A percentile compares a stretch with the other conserved stretches of the same genome.
Evolutionary conservation across 2,888 invertebrate species (phyloP).

Genomic region (Morpho deidamia): DNA sequence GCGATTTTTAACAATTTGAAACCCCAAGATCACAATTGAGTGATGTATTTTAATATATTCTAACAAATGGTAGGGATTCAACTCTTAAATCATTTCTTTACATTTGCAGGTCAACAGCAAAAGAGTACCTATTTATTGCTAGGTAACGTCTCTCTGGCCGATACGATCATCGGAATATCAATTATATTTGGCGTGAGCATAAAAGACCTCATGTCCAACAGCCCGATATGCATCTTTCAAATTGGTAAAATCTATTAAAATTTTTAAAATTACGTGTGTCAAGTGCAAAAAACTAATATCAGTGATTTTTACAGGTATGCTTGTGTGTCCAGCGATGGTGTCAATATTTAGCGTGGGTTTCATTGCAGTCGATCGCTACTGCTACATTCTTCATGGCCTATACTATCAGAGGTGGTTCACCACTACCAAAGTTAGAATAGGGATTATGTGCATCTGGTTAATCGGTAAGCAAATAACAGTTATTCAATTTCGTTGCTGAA

Average conservation of each 20-base stretch:
- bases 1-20: too few species aligned
- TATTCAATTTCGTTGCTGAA: too few species aligned
- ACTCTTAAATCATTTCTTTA: neutral
- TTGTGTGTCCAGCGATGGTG: slow-evolving; percentile 80
- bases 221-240: slow-evolving; percentile 58
- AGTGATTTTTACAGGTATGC: slow-evolving; percentile 63
- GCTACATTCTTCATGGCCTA: slow-evolving; percentile 80
- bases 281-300: too few species aligned
- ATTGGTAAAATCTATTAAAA: slow-evolving; percentile 43
- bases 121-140: slow-evolving; percentile 81
- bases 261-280: too few species aligned
- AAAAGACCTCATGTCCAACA: slow-evolving; percentile 45
- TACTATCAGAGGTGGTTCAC: slow-evolving; percentile 81
- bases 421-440: slow-evolving; percentile 74
- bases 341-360: slow-evolving; percentile 81
- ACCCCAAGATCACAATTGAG: too few species aligned
- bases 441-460: slow-evolving; percentile 60
- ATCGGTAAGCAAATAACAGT: slow-evolving; percentile 6
- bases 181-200: slow-evolving; percentile 71
- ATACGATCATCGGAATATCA: slow-evolving; percentile 80
- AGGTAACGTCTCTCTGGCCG: slow-evolving; percentile 82
- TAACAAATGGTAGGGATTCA: too few species aligned
- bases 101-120: slow-evolving; percentile 76
- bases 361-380: slow-evolving; percentile 81
- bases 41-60: too few species aligned